phyloP scores from a whole-genome alignment of 2,113 vertebrate genomes.

The Lophius piscatorius region DNA sequence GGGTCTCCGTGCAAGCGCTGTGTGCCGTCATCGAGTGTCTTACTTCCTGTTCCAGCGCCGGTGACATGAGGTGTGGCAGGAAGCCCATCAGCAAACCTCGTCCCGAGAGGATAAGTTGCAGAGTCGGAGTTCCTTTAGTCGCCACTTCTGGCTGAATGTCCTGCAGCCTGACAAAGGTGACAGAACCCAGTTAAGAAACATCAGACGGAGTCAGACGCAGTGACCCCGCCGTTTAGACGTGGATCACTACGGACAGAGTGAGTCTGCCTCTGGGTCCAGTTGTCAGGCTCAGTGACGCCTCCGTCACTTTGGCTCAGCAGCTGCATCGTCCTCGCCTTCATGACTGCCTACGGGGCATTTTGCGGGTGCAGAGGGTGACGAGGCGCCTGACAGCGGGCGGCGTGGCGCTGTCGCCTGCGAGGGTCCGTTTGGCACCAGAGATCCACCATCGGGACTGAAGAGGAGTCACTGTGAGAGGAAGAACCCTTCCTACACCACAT shows the following conservation, averaged over 20 bases:
- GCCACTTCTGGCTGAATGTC: not conserved
- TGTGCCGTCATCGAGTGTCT: too few species aligned
- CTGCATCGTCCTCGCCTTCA: not conserved
- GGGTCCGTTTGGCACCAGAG: conserved; percentile 21
- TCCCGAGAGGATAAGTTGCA: too few species aligned
- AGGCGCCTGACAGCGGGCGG: conserved; percentile 15
- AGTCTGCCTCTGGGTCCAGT: conserved; percentile 50
- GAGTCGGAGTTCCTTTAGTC: too few species aligned
- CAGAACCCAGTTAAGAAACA: conserved; percentile 38
- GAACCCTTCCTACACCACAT: not conserved
- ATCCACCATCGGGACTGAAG: conserved; percentile 30
- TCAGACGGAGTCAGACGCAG: conserved; percentile 1
- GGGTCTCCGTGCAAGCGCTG: too few species aligned
- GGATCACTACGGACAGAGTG: conserved; percentile 41
- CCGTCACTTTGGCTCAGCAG: conserved; percentile 53
- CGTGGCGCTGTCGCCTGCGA: conserved; percentile 19
- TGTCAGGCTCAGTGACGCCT: conserved; percentile 61
- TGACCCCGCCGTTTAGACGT: conserved; percentile 17
- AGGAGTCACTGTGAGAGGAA: conserved; percentile 11
- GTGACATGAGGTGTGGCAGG: too few species aligned
- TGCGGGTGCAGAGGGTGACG: conserved; percentile 32
- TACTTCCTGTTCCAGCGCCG: too few species aligned
- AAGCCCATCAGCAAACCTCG: too few species aligned
- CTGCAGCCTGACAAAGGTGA: conserved; percentile 12
- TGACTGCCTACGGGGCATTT: conserved; percentile 41